Conservation (phyloP, 2,797 vertebrate genomes). For the Hemitrygon akajei region DNA sequence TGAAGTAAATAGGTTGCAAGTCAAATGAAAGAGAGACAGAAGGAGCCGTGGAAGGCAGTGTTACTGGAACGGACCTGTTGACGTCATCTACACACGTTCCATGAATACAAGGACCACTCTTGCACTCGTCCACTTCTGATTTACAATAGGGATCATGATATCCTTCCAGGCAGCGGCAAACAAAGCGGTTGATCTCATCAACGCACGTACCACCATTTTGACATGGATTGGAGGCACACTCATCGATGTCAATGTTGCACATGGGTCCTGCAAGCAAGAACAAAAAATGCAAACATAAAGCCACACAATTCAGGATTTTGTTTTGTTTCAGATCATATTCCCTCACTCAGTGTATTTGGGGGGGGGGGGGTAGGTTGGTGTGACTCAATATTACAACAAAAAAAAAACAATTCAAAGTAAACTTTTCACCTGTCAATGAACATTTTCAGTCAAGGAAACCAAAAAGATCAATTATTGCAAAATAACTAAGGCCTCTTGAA, state of each 20-base stretch:
- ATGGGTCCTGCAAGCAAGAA: conserved; percentile 59
- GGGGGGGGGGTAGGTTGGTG: too few relatives aligned
- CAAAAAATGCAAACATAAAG: neutral
- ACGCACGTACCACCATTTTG: conserved; percentile 77
- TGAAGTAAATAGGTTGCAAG: neutral
- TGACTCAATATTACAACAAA: neutral
- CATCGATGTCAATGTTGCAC: conserved; percentile 75
- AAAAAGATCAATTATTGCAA: neutral
- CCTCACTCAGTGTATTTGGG: neutral
- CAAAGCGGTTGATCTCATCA: conserved; percentile 73
- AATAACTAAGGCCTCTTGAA: neutral
- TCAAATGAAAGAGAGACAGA: neutral
- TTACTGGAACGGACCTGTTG: conserved; percentile 58
- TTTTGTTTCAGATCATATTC: neutral
- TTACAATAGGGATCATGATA: conserved; percentile 77
- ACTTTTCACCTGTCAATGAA: neutral
- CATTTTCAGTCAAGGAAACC: neutral
- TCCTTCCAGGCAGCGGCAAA: conserved; percentile 71
- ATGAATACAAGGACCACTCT: conserved; percentile 68
- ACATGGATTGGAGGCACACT: conserved; percentile 79
- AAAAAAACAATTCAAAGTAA: neutral
- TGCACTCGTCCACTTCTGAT: conserved; percentile 75
- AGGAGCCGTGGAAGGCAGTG: neutral
- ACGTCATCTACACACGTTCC: conserved; percentile 73
- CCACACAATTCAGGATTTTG: neutral